A percentile compares a stretch with the other conserved stretches of the same genome.
Evolutionary conservation across 2,113 vertebrate species (phyloP).

Genomic region (Tinamus guttatus): DNA sequence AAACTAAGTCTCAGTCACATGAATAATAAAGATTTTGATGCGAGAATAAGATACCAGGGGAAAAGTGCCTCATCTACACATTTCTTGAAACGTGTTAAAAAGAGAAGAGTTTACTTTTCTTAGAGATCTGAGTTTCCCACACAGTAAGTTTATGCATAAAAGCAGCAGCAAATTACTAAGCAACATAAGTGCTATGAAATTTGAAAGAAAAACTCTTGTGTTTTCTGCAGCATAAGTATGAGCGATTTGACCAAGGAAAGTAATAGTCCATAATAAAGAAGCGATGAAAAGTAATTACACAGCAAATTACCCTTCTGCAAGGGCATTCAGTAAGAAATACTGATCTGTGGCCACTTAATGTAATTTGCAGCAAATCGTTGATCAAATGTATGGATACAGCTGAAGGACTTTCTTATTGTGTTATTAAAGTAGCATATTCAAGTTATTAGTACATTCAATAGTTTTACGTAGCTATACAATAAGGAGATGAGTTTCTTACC

Average conservation of each 20-base stretch:
- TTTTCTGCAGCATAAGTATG: neutral
- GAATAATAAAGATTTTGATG: neutral
- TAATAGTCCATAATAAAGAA: slow-evolving; percentile 1
- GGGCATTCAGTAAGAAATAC: slow-evolving; percentile 4
- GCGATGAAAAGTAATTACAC: neutral
- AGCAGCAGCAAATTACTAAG: neutral
- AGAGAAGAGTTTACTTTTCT: no score
- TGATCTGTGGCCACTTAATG: neutral
- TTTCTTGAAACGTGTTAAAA: neutral
- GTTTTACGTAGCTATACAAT: neutral
- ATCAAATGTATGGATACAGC: slow-evolving; percentile 14
- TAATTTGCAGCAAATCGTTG: slow-evolving; percentile 27
- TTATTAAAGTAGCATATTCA: neutral
- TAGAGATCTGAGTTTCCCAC: neutral
- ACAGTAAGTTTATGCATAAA: neutral
- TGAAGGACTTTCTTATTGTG: neutral
- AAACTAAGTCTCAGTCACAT: neutral
- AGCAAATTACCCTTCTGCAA: neutral
- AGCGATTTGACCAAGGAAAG: slow-evolving; percentile 1
- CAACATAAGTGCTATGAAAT: neutral
- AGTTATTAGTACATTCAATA: neutral
- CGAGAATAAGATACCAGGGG: neutral
- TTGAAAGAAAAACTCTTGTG: neutral
- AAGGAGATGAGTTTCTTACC: neutral
- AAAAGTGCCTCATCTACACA: neutral